Conservation (phyloP, 2,797 vertebrate species). For the Enteromius viviparus region DNA sequence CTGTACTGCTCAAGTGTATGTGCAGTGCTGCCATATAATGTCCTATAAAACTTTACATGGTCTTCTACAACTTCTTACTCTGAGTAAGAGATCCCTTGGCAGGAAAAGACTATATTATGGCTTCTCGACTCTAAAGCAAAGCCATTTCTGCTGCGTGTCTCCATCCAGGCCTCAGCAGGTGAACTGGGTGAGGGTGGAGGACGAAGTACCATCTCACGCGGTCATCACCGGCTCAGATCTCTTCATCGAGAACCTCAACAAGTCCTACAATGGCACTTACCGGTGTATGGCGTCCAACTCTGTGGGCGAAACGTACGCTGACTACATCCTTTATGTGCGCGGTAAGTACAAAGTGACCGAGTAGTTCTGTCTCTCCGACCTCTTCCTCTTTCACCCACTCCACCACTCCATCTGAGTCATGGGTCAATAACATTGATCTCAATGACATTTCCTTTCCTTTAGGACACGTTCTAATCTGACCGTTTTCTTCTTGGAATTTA, state of each 20-base stretch:
- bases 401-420: conserved; percentile 66
- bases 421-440: conserved; percentile 67
- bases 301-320: conserved; percentile 84
- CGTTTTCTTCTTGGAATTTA: conserved; percentile 68
- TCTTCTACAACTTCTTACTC: not conserved
- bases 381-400: conserved; percentile 44
- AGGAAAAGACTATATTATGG: not conserved
- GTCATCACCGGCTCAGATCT: conserved; percentile 83
- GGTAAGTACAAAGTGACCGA: conserved; percentile 73
- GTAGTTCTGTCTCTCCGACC: conserved; percentile 33
- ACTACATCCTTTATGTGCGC: conserved; percentile 88
- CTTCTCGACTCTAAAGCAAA: not conserved
- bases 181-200: conserved; percentile 85
- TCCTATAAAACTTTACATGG: not conserved
- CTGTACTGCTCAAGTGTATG: not conserved
- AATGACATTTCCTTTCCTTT: conserved; percentile 68
- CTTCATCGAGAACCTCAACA: conserved; percentile 87
- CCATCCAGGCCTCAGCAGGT: conserved; percentile 81
- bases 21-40: not conserved
- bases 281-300: conserved; percentile 85
- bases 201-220: conserved; percentile 86
- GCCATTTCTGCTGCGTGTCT: conserved; percentile 27
- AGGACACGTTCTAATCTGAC: conserved; percentile 68
- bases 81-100: not conserved
- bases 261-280: conserved; percentile 90